Percentiles rank a stretch among this genome's conserved stretches.
These are phyloP conservation scores for Saguinus midas DNA, from an alignment of 2,113 vertebrate species.

Conservation along the genomic window DNA sequence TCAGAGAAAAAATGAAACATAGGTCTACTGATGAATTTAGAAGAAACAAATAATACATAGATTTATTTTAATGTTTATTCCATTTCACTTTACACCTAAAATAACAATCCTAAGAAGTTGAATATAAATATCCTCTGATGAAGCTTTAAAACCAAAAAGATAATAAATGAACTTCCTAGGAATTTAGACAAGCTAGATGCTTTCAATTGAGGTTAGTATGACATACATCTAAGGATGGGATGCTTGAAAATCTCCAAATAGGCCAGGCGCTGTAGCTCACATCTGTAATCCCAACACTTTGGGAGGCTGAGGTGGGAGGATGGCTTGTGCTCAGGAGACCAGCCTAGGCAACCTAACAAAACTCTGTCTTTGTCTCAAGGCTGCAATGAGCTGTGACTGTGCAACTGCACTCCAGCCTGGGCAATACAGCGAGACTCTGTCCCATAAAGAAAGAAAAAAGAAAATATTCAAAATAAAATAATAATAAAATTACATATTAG, in stretches of 20 bases:
- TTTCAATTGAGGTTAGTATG: not conserved
- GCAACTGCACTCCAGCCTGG: too few species aligned
- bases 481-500: not conserved
- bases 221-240: not conserved
- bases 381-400: too few species aligned
- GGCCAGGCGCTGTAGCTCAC: too few species aligned
- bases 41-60: not conserved
- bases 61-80: not conserved
- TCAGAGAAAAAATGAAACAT: not conserved
- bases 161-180: not conserved
- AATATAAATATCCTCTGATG: not conserved
- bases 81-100: conserved; percentile 13
- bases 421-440: too few species aligned
- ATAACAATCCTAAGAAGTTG: not conserved
- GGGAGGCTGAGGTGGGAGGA: too few species aligned
- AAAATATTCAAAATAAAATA: not conserved
- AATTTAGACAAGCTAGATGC: not conserved
- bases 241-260: not conserved
- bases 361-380: too few species aligned
- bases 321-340: too few species aligned
- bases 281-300: too few species aligned
- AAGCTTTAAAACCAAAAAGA: not conserved
- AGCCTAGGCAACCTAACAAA: too few species aligned
- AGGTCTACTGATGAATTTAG: not conserved
- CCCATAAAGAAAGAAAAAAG: too few species aligned